Conservation (phyloP, 2,888 invertebrate genomes). For the Polydesmus complanatus region DNA sequence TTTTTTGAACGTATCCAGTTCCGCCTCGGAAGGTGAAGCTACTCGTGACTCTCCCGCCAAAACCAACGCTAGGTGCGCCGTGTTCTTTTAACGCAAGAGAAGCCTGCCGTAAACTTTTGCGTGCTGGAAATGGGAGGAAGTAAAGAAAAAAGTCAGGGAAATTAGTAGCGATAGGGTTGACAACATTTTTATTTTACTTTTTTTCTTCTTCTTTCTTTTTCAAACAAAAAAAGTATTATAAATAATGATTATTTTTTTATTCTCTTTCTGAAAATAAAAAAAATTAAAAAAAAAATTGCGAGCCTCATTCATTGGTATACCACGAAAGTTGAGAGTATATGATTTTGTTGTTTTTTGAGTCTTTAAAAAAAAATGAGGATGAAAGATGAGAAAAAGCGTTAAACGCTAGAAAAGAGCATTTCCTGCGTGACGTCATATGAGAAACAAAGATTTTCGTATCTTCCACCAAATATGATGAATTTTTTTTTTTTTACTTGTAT, state of each 20-base stretch:
- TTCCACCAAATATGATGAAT: not conserved
- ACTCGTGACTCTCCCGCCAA: too few relatives aligned
- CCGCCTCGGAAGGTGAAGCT: too few relatives aligned
- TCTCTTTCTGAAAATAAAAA: too few relatives aligned
- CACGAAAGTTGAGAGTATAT: not conserved
- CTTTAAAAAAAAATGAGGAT: not conserved
- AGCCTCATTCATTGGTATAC: not conserved
- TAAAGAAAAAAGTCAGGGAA: not conserved
- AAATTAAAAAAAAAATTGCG: too few relatives aligned
- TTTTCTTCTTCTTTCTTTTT: not conserved
- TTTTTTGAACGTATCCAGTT: too few relatives aligned
- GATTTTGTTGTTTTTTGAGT: not conserved
- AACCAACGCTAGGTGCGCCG: too few relatives aligned
- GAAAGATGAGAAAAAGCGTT: too few relatives aligned
- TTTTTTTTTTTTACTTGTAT: not conserved
- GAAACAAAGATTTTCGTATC: not conserved
- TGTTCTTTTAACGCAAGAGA: not conserved
- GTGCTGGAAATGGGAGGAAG: not conserved
- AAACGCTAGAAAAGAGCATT: not conserved
- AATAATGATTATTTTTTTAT: not conserved
- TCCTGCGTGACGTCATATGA: not conserved
- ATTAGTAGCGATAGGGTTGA: not conserved
- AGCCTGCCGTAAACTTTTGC: not conserved
- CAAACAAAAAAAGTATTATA: too few relatives aligned
- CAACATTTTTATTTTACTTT: not conserved